A percentile compares a stretch with the other conserved stretches of the same genome.
phyloP scores from a whole-genome alignment of 2,888 invertebrate genomes.

The Dascillus cervinus region DNA sequence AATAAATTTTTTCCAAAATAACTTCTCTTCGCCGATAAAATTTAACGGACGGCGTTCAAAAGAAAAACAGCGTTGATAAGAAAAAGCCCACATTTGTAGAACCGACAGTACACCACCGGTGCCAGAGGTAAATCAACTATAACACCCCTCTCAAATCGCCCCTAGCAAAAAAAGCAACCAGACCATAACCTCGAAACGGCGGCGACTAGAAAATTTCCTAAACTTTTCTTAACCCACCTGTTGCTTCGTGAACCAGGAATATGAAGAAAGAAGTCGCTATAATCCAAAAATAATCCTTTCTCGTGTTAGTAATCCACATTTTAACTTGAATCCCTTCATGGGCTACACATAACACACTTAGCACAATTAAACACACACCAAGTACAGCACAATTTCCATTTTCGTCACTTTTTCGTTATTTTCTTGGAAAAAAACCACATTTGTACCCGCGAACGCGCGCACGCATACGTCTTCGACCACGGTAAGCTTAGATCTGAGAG shows the following conservation, averaged over 20 bases:
- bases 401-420: conserved; percentile 6
- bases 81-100: conserved; percentile 6
- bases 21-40: too few species aligned
- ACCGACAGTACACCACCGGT: conserved; percentile 2
- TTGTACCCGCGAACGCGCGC: conserved; percentile 11
- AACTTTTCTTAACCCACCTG: conserved; percentile 56
- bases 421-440: conserved; percentile 12
- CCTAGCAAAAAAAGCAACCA: too few species aligned
- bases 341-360: conserved; percentile 34
- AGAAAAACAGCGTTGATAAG: too few species aligned
- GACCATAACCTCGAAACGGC: too few species aligned
- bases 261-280: conserved; percentile 47
- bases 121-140: conserved; percentile 9
- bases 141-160: conserved; percentile 10
- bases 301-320: conserved; percentile 63
- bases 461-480: conserved; percentile 18
- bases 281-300: conserved; percentile 62
- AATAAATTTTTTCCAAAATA: too few species aligned
- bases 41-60: too few species aligned
- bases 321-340: conserved; percentile 43
- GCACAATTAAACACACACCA: conserved; percentile 39
- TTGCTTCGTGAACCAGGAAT: conserved; percentile 48
- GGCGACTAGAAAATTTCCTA: too few species aligned
- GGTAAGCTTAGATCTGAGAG: conserved; percentile 21
- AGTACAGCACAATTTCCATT: conserved; percentile 27